Conservation (phyloP, 2,797 vertebrate species). For the Tenualosa thibaudeaui region DNA sequence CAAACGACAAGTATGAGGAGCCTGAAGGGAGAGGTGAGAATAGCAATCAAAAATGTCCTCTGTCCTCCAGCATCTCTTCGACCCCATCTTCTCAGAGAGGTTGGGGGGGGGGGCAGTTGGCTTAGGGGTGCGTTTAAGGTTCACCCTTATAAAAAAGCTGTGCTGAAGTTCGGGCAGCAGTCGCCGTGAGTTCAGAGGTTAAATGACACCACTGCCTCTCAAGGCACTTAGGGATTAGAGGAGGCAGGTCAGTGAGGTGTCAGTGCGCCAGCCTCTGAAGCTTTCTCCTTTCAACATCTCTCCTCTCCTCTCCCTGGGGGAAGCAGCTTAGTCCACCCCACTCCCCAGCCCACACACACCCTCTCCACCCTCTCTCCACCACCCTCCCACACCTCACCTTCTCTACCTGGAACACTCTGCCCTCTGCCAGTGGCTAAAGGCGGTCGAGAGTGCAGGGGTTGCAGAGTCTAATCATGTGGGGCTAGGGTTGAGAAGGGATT, state of each 20-base stretch:
- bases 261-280: not conserved
- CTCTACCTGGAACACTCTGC: not conserved
- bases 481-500: not conserved
- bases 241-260: not conserved
- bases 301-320: not conserved
- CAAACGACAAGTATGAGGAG: not conserved
- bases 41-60: slow-evolving; percentile 19
- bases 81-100: not conserved
- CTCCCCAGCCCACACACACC: not conserved
- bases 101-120: not conserved
- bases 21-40: not conserved
- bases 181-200: slow-evolving; percentile 20
- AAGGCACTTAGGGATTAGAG: not conserved
- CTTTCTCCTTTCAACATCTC: not conserved
- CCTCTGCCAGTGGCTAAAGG: not conserved
- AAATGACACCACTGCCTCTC: slow-evolving; percentile 17
- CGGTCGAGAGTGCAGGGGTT: not conserved
- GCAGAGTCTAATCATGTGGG: not conserved
- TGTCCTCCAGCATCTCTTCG: not conserved
- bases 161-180: not conserved
- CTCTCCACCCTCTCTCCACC: not conserved
- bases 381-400: not conserved
- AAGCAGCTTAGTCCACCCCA: not conserved
- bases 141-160: not conserved
- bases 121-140: not conserved